A percentile compares a stretch with the other conserved stretches of the same genome.
Evolutionary conservation across 2,113 vertebrate genomes (phyloP).

Genomic region (Regulus satrapa): DNA sequence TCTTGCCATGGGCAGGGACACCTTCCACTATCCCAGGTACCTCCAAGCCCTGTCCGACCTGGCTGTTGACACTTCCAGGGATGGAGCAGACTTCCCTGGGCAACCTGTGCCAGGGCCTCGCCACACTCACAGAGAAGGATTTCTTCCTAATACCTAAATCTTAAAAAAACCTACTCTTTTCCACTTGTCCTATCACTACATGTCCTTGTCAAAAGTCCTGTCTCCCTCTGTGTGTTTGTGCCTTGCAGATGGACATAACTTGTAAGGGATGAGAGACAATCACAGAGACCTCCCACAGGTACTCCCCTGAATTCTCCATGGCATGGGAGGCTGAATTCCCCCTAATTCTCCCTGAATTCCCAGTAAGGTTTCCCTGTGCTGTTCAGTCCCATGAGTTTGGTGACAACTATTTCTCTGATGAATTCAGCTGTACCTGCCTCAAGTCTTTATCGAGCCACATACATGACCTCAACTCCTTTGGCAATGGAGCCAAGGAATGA

Average conservation of each 20-base stretch:
- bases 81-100: background rate
- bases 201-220: background rate
- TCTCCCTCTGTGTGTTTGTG: background rate
- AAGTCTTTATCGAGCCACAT: accelerated
- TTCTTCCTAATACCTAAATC: background rate
- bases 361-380: background rate
- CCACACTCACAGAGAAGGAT: background rate
- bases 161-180: background rate
- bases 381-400: background rate
- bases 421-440: background rate
- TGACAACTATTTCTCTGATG: background rate
- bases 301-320: background rate
- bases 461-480: background rate
- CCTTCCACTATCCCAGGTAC: background rate
- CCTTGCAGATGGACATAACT: background rate
- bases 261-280: background rate
- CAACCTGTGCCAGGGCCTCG: background rate
- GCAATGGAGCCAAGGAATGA: background rate
- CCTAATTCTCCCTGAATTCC: too few relatives aligned
- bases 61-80: background rate
- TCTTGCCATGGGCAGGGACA: background rate
- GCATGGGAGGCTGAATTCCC: background rate
- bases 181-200: background rate
- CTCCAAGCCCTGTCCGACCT: background rate
- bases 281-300: accelerated